Percentiles rank a stretch among this genome's conserved stretches.
phyloP scores from a whole-genome alignment of 2,113 vertebrate species.

The Halichoeres trimaculatus region DNA sequence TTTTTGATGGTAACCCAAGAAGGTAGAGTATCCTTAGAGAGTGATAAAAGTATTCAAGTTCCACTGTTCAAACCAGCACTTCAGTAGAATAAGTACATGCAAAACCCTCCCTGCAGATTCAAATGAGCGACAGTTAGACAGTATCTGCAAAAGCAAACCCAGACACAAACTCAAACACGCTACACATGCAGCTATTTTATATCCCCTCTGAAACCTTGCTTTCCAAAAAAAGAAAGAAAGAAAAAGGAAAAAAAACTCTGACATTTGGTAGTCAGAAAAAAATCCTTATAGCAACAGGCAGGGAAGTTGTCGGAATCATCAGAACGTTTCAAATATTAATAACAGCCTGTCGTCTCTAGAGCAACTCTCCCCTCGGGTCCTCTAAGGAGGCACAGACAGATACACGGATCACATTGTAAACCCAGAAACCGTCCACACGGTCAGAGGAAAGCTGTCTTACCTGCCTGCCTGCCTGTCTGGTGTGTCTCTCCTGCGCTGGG shows the following conservation, averaged over 20 bases:
- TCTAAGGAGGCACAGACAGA: conserved; percentile 28
- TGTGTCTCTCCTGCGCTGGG: conserved; percentile 45
- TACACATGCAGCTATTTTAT: conserved; percentile 17
- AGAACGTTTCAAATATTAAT: conserved; percentile 65
- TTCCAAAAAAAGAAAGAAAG: not conserved
- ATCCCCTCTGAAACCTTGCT: not conserved
- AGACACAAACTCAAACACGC: conserved; percentile 18
- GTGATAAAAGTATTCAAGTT: conserved; percentile 18
- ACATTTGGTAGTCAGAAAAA: conserved; percentile 2
- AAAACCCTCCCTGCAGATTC: conserved; percentile 35
- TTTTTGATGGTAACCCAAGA: not conserved
- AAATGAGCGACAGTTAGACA: conserved; percentile 26
- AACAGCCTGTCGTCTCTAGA: conserved; percentile 35
- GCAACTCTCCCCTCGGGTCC: conserved; percentile 27
- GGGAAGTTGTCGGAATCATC: conserved; percentile 69
- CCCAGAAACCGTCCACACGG: not conserved
- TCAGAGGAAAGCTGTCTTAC: conserved; percentile 65
- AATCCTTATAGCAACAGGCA: conserved; percentile 66
- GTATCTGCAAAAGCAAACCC: conserved; percentile 13
- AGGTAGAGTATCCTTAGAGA: not conserved
- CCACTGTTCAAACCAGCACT: not conserved
- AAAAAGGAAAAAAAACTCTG: not conserved
- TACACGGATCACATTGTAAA: conserved; percentile 24
- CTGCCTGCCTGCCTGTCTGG: conserved; percentile 64
- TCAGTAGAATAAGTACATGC: not conserved